Evolutionary conservation across 2,888 invertebrate genomes (phyloP).

Genomic region (Amblyjoppa proteus): DNA sequence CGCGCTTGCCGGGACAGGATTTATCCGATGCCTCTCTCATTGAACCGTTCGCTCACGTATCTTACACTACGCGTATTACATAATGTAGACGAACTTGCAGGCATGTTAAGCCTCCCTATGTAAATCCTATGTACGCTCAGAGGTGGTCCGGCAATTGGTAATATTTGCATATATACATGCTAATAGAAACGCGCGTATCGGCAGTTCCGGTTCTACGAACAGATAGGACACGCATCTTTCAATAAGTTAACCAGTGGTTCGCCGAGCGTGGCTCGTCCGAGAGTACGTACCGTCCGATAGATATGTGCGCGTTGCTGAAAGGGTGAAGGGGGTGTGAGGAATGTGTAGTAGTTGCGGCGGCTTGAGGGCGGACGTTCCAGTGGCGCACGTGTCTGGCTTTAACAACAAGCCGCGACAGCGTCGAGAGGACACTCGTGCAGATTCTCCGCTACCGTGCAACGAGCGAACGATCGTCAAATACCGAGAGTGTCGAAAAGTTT

Average conservation of each 20-base stretch:
- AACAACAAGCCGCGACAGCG: slow-evolving; percentile 55
- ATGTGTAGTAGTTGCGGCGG: slow-evolving; percentile 50
- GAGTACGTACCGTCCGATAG: slow-evolving; percentile 5
- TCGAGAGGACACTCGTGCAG: slow-evolving; percentile 29
- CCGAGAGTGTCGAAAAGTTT: slow-evolving; percentile 59
- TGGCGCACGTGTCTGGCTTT: slow-evolving; percentile 64
- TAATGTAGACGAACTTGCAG: neutral
- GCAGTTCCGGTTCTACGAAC: slow-evolving; percentile 40
- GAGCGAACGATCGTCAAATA: slow-evolving; percentile 42
- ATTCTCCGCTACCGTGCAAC: slow-evolving; percentile 51
- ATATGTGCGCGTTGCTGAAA: slow-evolving; percentile 1
- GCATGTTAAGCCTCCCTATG: neutral
- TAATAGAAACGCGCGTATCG: slow-evolving; percentile 29
- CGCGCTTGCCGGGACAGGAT: no score
- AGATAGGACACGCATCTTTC: slow-evolving; percentile 58
- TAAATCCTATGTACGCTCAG: neutral
- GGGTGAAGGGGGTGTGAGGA: neutral
- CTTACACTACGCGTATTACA: neutral
- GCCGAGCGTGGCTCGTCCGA: slow-evolving; percentile 8
- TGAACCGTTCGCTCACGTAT: neutral
- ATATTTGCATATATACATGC: slow-evolving; percentile 30
- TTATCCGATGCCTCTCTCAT: neutral
- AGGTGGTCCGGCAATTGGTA: slow-evolving; percentile 18
- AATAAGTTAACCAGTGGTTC: slow-evolving; percentile 63
- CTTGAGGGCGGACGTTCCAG: slow-evolving; percentile 59